phyloP scores from a whole-genome alignment of 2,113 vertebrate species.

The Nerophis ophidion region DNA sequence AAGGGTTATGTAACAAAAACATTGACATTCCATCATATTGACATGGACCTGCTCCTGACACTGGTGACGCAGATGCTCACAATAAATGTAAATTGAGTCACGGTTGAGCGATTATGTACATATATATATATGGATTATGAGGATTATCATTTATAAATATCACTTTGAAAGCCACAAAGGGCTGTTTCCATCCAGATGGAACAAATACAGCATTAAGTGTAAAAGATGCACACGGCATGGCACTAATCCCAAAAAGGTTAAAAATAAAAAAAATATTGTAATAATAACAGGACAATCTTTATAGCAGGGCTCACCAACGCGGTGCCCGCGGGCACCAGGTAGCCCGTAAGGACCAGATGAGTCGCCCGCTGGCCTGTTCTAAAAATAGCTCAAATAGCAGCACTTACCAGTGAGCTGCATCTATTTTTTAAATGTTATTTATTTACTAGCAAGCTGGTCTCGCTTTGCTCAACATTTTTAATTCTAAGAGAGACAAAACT shows the following conservation, averaged over 20 bases:
- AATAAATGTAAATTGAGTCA: not conserved
- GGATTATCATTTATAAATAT: not conserved
- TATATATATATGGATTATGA: not conserved
- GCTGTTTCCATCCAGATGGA: not conserved
- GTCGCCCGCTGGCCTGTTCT: too few relatives aligned
- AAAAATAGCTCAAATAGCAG: too few relatives aligned
- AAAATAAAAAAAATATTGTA: not conserved
- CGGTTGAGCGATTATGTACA: constrained; percentile 1
- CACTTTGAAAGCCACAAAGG: not conserved
- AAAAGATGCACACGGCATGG: not conserved
- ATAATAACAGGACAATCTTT: too few relatives aligned
- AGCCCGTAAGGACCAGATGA: too few relatives aligned
- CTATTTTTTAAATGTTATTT: too few relatives aligned
- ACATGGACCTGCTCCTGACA: not conserved
- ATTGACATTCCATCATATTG: not conserved
- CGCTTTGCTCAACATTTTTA: too few relatives aligned
- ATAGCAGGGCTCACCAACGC: too few relatives aligned
- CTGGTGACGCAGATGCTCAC: not conserved
- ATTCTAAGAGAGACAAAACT: too few relatives aligned
- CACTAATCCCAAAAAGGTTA: not conserved
- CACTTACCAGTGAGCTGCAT: too few relatives aligned
- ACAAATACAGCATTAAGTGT: not conserved
- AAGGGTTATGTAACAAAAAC: not conserved
- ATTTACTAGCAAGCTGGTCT: too few relatives aligned
- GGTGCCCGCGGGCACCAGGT: too few relatives aligned